Conservation (phyloP, 2,888 invertebrate species). For the Oasisia sp. region DNA sequence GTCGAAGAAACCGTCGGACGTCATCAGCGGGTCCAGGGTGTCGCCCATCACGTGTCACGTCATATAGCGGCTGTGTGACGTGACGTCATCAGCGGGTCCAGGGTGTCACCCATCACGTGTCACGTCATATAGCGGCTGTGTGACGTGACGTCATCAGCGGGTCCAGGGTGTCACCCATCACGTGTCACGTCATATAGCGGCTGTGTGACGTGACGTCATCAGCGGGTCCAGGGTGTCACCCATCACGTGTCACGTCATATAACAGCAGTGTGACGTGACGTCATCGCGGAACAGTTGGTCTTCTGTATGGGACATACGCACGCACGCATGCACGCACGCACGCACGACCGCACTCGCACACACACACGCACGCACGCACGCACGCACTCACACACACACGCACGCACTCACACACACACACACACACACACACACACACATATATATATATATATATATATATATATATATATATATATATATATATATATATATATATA, state of each 20-base stretch:
- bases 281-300: not conserved
- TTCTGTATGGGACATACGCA: too few species aligned
- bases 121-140: not conserved
- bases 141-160: not conserved
- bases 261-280: not conserved
- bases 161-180: not conserved
- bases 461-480: too few species aligned
- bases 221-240: not conserved
- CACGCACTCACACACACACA: too few species aligned
- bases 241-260: slow-evolving; percentile 1
- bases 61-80: not conserved
- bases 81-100: not conserved
- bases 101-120: not conserved
- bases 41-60: not conserved
- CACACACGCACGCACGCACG: too few species aligned
- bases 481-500: too few species aligned
- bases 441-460: too few species aligned
- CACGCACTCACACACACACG: too few species aligned
- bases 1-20: slow-evolving; percentile 63
- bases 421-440: too few species aligned
- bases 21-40: not conserved
- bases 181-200: not conserved
- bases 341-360: too few species aligned
- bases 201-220: not conserved
- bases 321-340: too few species aligned